These are phyloP conservation scores for Cryptoblepharus egeriae DNA, from an alignment of 2,797 vertebrate species.

Conservation along the genomic window DNA sequence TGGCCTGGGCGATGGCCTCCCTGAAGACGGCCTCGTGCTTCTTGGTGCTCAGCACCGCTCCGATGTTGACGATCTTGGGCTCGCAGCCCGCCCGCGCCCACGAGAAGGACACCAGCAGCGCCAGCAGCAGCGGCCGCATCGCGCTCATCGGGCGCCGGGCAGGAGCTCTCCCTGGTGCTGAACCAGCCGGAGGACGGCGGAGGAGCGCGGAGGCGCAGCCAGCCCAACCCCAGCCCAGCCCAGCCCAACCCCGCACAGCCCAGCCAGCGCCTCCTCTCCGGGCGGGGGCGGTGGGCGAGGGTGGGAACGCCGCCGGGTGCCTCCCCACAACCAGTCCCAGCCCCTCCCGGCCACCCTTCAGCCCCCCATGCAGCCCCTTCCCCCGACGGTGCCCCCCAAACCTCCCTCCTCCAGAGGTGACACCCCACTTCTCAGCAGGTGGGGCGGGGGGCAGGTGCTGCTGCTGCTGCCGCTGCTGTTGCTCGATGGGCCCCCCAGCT, in stretches of 20 bases:
- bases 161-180: slow-evolving; percentile 56
- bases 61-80: slow-evolving; percentile 94
- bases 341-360: background rate
- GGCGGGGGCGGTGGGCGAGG: slow-evolving; percentile 2
- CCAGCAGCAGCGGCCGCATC: slow-evolving; percentile 89
- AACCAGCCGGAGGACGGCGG: slow-evolving; percentile 20
- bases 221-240: background rate
- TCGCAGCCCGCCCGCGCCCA: slow-evolving; percentile 91
- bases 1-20: slow-evolving; percentile 92
- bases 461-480: background rate
- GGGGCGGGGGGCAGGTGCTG: background rate
- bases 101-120: slow-evolving; percentile 88
- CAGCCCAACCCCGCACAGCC: slow-evolving; percentile 7
- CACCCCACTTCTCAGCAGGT: background rate
- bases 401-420: background rate
- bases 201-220: background rate
- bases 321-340: background rate
- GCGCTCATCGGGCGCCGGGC: slow-evolving; percentile 61
- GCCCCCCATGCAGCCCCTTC: background rate
- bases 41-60: slow-evolving; percentile 96
- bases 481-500: too few relatives aligned
- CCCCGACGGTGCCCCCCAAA: background rate
- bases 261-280: background rate
- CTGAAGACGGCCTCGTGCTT: slow-evolving; percentile 95
- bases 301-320: background rate